Conservation (phyloP, 1,140 invertebrate species). For the Bilobella aurantiaca region DNA sequence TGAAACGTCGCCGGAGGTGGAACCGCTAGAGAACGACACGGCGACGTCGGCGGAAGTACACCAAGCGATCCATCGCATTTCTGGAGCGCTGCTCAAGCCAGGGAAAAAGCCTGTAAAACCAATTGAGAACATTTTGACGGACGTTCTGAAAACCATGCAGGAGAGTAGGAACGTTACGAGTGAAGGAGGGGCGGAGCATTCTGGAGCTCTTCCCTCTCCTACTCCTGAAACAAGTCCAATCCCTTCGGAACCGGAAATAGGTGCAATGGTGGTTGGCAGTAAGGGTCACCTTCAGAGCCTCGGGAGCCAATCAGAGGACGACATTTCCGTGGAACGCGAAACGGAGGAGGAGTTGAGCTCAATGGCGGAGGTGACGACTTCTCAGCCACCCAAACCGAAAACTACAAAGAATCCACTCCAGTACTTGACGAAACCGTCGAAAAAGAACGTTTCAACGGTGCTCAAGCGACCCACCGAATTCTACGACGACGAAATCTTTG, state of each 20-base stretch:
- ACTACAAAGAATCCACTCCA: conserved; percentile 8
- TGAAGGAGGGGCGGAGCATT: neutral
- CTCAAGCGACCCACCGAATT: conserved; percentile 31
- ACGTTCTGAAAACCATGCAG: conserved; percentile 28
- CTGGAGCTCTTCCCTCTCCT: neutral
- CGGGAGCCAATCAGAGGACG: conserved; percentile 23
- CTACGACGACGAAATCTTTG: conserved; percentile 36
- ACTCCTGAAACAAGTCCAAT: neutral
- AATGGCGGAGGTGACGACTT: neutral
- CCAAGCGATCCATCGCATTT: conserved; percentile 33
- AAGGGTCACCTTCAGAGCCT: conserved; percentile 9
- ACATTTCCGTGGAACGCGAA: conserved; percentile 8
- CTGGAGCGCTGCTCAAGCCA: conserved; percentile 27
- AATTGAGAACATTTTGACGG: conserved; percentile 33
- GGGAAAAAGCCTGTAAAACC: conserved; percentile 19
- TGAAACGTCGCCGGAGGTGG: conserved; percentile 1
- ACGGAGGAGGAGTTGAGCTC: conserved; percentile 12
- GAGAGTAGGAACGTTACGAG: conserved; percentile 19
- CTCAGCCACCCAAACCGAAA: neutral
- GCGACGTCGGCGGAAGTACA: conserved; percentile 33
- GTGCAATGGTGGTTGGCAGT: neutral
- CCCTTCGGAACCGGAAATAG: neutral
- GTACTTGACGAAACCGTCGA: conserved; percentile 9
- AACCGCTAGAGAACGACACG: conserved; percentile 26
- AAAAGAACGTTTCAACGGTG: conserved; percentile 2